Evolutionary conservation across 2,113 vertebrate species (phyloP).

Genomic region (Platycercus adscitus): DNA sequence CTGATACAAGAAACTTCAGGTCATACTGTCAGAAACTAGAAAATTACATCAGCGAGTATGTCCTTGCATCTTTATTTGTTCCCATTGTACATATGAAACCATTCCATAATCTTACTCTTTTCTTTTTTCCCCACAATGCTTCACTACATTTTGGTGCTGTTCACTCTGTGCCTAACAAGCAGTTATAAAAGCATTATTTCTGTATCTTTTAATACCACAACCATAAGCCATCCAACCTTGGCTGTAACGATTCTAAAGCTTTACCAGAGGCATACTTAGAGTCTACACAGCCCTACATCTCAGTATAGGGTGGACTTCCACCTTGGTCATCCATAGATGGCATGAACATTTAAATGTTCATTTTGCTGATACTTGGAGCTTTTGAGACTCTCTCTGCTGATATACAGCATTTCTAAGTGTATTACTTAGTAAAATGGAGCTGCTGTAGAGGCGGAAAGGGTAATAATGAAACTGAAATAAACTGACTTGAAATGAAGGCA

Average conservation of each 20-base stretch:
- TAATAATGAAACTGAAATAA: background rate
- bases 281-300: background rate
- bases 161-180: background rate
- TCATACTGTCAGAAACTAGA: background rate
- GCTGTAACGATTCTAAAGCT: background rate
- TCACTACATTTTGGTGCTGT: rapidly evolving
- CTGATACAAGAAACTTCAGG: background rate
- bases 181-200: background rate
- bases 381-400: background rate
- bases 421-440: background rate
- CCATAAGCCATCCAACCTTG: background rate
- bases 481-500: background rate
- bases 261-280: background rate
- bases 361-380: background rate
- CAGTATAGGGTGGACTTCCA: background rate
- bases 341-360: background rate
- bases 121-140: background rate
- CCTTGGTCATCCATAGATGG: background rate
- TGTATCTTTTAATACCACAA: background rate
- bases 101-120: background rate
- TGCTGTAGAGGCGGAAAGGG: background rate
- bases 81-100: background rate
- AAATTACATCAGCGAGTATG: background rate
- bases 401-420: background rate
- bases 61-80: background rate